These are phyloP conservation scores for Dendrocincla fuliginosa DNA, from an alignment of 2,797 vertebrate species.

Conservation along the genomic window DNA sequence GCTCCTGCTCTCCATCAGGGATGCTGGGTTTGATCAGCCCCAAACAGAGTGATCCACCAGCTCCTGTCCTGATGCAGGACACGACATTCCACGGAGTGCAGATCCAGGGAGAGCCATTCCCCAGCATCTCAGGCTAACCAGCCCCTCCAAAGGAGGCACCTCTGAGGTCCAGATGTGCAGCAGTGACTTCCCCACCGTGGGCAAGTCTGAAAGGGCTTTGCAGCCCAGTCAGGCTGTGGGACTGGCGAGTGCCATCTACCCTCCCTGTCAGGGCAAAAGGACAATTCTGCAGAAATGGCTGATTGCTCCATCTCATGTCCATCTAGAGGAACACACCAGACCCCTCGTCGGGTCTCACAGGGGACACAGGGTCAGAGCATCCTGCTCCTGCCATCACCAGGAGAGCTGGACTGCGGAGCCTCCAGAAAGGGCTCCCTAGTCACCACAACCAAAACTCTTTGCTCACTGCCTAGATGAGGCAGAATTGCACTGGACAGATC, in stretches of 20 bases:
- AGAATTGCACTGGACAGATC: not conserved
- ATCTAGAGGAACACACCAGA: fast-evolving
- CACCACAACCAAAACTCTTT: not conserved
- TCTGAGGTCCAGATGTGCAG: not conserved
- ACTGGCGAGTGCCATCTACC: not conserved
- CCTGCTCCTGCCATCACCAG: not conserved
- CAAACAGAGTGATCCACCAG: not conserved
- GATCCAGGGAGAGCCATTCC: not conserved
- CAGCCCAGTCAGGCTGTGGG: not conserved
- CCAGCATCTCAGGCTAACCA: not conserved
- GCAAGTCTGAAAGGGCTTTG: not conserved
- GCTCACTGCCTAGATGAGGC: not conserved
- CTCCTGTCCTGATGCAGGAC: not conserved
- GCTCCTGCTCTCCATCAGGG: not conserved
- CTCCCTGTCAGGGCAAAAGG: not conserved
- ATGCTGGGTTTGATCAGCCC: not conserved
- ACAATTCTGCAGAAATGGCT: not conserved
- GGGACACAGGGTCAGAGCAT: not conserved
- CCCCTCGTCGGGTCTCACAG: fast-evolving
- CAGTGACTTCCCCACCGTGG: not conserved
- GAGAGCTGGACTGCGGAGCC: not conserved
- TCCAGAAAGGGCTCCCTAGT: not conserved
- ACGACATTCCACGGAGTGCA: not conserved
- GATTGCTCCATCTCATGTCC: not conserved
- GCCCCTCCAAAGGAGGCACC: not conserved